Conservation (phyloP, 2,113 vertebrate genomes). For the Tenebrosternarchus preto region DNA sequence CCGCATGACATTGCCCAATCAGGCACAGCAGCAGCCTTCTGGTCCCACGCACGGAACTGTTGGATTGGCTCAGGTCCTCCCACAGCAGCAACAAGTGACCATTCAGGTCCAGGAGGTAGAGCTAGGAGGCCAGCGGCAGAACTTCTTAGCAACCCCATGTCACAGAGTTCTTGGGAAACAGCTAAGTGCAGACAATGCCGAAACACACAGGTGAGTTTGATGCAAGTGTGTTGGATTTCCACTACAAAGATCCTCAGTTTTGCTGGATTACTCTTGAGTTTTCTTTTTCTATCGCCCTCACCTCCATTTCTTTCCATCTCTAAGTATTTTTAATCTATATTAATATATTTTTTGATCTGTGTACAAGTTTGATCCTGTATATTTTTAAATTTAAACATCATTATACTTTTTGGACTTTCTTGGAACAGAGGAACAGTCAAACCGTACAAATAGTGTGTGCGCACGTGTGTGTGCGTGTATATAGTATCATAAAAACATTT, state of each 20-base stretch:
- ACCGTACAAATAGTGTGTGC: too few relatives aligned
- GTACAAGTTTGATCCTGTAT: too few relatives aligned
- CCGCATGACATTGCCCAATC: slow-evolving; percentile 80
- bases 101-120: slow-evolving; percentile 95
- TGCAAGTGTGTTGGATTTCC: background rate
- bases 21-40: slow-evolving; percentile 68
- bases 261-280: too few relatives aligned
- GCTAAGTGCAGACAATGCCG: slow-evolving; percentile 94
- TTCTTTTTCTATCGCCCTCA: background rate
- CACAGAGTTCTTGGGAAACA: slow-evolving; percentile 96
- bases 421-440: too few relatives aligned
- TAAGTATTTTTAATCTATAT: too few relatives aligned
- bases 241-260: background rate
- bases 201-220: slow-evolving; percentile 88
- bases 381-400: too few relatives aligned
- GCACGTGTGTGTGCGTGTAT: too few relatives aligned
- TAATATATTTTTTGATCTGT: too few relatives aligned
- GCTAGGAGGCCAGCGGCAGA: slow-evolving; percentile 80
- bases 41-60: slow-evolving; percentile 60
- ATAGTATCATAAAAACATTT: too few relatives aligned
- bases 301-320: too few relatives aligned
- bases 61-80: slow-evolving; percentile 66
- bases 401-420: too few relatives aligned
- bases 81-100: slow-evolving; percentile 91
- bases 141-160: slow-evolving; percentile 85